phyloP scores from a whole-genome alignment of 2,888 invertebrate species.

The Orthosia gothica region DNA sequence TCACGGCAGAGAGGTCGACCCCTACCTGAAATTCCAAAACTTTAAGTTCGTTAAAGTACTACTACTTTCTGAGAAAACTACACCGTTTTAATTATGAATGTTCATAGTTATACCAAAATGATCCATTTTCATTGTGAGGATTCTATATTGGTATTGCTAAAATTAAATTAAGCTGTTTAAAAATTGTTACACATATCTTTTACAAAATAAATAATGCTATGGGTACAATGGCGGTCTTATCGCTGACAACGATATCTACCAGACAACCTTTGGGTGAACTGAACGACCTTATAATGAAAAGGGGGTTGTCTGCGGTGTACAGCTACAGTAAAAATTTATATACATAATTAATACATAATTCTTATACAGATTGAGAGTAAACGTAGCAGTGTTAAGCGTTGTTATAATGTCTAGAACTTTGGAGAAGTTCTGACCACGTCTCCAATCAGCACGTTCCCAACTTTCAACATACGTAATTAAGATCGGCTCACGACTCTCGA shows the following conservation, averaged over 20 bases:
- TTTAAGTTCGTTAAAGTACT: too few relatives aligned
- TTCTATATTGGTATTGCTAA: not conserved
- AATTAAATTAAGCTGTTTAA: not conserved
- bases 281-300: too few relatives aligned
- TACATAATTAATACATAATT: too few relatives aligned
- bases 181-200: too few relatives aligned
- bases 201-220: too few relatives aligned
- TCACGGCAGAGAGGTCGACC: not conserved
- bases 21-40: not conserved
- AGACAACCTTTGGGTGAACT: too few relatives aligned
- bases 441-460: constrained; percentile 15
- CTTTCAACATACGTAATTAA: constrained; percentile 39
- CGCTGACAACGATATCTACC: too few relatives aligned
- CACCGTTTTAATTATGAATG: not conserved
- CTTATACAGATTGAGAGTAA: too few relatives aligned
- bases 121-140: not conserved
- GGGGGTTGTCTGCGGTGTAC: too few relatives aligned
- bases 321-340: too few relatives aligned
- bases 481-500: not conserved
- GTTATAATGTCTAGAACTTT: constrained; percentile 4
- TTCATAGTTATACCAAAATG: not conserved
- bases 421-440: not conserved
- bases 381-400: not conserved
- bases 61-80: not conserved
- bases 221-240: too few relatives aligned